Evolutionary conservation across 2,888 invertebrate genomes (phyloP).

Genomic region (Tetragonula carbonaria): DNA sequence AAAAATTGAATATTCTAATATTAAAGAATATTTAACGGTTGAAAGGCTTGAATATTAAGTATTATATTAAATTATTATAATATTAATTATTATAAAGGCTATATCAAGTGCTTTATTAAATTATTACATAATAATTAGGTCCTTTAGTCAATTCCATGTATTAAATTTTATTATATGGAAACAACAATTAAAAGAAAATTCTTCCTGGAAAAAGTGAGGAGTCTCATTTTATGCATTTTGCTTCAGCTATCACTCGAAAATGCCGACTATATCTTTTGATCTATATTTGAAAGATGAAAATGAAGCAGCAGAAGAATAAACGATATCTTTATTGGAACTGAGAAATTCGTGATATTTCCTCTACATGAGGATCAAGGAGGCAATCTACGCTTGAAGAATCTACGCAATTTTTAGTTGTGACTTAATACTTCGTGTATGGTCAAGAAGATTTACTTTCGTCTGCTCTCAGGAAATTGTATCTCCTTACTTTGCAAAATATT

Average conservation of each 20-base stretch:
- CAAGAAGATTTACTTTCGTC: conserved; percentile 5
- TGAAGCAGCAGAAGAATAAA: conserved; percentile 25
- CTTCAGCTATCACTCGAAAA: conserved; percentile 37
- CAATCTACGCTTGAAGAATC: conserved; percentile 2
- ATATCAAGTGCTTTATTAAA: background rate
- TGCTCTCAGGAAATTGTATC: background rate
- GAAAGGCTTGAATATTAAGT: background rate
- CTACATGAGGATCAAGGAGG: conserved; percentile 20
- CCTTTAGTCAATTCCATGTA: background rate
- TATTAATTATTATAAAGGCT: too few relatives aligned
- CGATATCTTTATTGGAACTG: conserved; percentile 39
- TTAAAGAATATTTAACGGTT: background rate
- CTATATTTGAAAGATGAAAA: conserved; percentile 13
- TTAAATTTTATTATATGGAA: background rate
- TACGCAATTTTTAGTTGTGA: conserved; percentile 8
- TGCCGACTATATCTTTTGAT: conserved; percentile 33
- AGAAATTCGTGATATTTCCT: conserved; percentile 36
- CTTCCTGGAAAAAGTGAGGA: background rate
- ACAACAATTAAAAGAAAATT: background rate
- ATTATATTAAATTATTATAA: background rate
- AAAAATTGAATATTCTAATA: background rate
- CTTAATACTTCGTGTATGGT: background rate
- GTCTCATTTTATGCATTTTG: background rate
- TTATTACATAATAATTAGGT: background rate
- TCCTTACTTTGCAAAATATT: background rate